phyloP scores from a whole-genome alignment of 1,140 invertebrate species.

The Megalopta genalis region DNA sequence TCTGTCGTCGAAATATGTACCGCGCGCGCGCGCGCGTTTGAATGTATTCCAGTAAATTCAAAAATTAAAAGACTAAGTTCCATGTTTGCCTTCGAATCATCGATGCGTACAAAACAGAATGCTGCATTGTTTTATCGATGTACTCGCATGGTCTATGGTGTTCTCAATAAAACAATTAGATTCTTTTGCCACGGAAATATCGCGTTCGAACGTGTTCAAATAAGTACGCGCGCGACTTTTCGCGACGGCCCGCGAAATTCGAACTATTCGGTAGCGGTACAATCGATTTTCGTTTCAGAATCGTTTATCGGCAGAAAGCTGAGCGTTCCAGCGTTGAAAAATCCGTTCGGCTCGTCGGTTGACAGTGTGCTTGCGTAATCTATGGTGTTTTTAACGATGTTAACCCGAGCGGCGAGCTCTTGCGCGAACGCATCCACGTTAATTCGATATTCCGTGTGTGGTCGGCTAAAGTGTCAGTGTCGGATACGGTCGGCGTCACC shows the following conservation, averaged over 20 bases:
- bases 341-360: neutral
- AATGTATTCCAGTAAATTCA: no score
- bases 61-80: no score
- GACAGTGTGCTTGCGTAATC: constrained; percentile 25
- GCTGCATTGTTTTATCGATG: no score
- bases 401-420: constrained; percentile 2
- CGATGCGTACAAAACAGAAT: no score
- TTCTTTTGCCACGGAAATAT: no score
- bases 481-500: constrained; percentile 53
- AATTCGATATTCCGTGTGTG: constrained; percentile 51
- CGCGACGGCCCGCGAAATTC: neutral
- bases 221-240: no score
- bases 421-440: constrained; percentile 13
- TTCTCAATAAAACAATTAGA: no score
- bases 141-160: no score
- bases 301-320: neutral
- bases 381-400: constrained; percentile 45
- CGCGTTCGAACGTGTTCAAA: no score
- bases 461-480: constrained; percentile 48
- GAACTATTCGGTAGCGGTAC: neutral
- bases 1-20: no score
- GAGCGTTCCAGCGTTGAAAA: neutral
- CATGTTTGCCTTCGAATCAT: no score
- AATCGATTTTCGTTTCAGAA: neutral
- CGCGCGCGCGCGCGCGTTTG: no score